Evolutionary conservation across 2,888 invertebrate genomes (phyloP), one percentile per base, ranked within the genome.

Genomic region (Linnaemya tessellans): DNA sequence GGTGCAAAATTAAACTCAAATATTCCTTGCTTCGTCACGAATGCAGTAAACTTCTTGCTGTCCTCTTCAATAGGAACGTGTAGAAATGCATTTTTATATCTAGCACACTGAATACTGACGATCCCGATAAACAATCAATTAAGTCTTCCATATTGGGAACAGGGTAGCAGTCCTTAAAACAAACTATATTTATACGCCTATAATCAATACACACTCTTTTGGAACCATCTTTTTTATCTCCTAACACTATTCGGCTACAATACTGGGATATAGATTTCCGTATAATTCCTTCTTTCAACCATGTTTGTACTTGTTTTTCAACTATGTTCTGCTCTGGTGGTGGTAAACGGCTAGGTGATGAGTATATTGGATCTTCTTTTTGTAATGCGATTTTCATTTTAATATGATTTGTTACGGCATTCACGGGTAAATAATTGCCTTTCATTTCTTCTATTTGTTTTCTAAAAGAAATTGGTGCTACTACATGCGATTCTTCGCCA

Each of bases 41-140:
- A n/a, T n/a, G n/a, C n/a, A n/a, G n/a, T n/a, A n/a, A n/a, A n/a
- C n/a, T n/a, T n/a, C n/a, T n/a, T n/a, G n/a, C n/a, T n/a, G n/a
- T n/a, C n/a, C n/a, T 86, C 80, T 58, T 86, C 80, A 11, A 87
- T 22, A 38, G 51, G 65, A n/a, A n/a, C n/a, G n/a, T n/a, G n/a
- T n/a, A n/a, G n/a, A n/a, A n/a, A n/a, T 73, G 74, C 80, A 49
- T 87, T 86, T 82, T 68, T 10, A 87, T 73, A 49, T 84, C 84
- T 38, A 80, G 22, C 38, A 80, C 62, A 43, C 79, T 70, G 51
- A 81, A 81, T 20, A 68, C 56, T 41, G 38, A 35, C 22, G 78
- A 38, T 0, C 71, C 77, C 9, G 68, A 35, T n/a, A 75, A 56
- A 41, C 58, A 56, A 11, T 82, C 74, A 30, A 85, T 51, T 10